Conservation (phyloP, 2,797 vertebrate genomes). For the Cyprinella venusta region DNA sequence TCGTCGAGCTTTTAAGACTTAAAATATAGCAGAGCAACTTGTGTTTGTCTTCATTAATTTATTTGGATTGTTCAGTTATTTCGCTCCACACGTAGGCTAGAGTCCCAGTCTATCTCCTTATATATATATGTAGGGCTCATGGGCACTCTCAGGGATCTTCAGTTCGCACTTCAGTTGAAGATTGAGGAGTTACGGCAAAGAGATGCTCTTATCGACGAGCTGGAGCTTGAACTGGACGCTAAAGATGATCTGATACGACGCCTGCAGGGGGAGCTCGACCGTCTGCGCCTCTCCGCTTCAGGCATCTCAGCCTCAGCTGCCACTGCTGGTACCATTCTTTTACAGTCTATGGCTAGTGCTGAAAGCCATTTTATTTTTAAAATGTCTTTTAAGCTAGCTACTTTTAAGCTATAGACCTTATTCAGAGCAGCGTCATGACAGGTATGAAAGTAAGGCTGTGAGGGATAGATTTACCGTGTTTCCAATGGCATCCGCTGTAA, state of each 20-base stretch:
- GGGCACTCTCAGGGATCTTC: slow-evolving; percentile 83
- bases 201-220: slow-evolving; percentile 82
- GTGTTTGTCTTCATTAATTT: not conserved
- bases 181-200: slow-evolving; percentile 85
- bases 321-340: slow-evolving; percentile 51
- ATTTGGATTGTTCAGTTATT: not conserved
- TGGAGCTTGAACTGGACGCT: slow-evolving; percentile 81
- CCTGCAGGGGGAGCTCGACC: slow-evolving; percentile 82
- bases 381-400: too few relatives aligned
- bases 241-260: slow-evolving; percentile 84
- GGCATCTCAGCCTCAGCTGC: slow-evolving; percentile 67
- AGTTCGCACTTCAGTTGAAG: slow-evolving; percentile 82
- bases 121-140: slow-evolving; percentile 59
- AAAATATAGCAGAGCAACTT: slow-evolving; percentile 12
- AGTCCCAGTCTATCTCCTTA: not conserved
- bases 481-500: too few relatives aligned
- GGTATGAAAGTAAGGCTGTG: too few relatives aligned
- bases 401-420: too few relatives aligned
- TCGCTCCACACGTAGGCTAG: not conserved
- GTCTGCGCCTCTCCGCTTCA: slow-evolving; percentile 72
- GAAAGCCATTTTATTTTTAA: not conserved
- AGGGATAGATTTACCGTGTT: too few relatives aligned
- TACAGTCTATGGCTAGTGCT: slow-evolving; percentile 40
- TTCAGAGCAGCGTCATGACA: too few relatives aligned
- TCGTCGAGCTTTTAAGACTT: not conserved